Conservation (phyloP, 2,113 vertebrate genomes). For the Poeciliopsis retropinna region DNA sequence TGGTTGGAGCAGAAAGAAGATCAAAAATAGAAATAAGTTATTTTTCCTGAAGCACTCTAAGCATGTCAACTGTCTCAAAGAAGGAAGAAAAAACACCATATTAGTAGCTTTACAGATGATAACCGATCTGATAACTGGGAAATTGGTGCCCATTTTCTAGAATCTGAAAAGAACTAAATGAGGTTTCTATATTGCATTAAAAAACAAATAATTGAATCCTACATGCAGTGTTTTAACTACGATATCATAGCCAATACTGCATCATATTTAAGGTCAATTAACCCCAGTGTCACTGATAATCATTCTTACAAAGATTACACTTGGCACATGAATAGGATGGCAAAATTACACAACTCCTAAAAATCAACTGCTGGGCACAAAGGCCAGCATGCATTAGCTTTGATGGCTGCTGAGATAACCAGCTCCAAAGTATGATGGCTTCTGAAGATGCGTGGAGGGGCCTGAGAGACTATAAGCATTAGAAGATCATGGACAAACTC, state of each 20-base stretch:
- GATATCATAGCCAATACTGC: slow-evolving; percentile 42
- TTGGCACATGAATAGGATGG: slow-evolving; percentile 50
- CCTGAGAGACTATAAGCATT: slow-evolving; percentile 56
- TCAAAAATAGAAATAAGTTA: slow-evolving; percentile 9
- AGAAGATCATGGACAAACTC: slow-evolving; percentile 54
- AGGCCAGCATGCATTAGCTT: slow-evolving; percentile 36
- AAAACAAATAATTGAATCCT: slow-evolving; percentile 10
- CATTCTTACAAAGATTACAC: slow-evolving; percentile 44
- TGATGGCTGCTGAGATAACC: slow-evolving; percentile 57
- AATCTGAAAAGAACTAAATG: slow-evolving; percentile 21
- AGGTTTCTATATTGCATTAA: not conserved
- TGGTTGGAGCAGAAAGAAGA: not conserved
- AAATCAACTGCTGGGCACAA: slow-evolving; percentile 28
- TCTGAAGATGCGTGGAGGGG: slow-evolving; percentile 39
- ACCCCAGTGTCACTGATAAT: slow-evolving; percentile 45
- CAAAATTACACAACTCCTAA: slow-evolving; percentile 34
- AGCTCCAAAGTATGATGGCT: slow-evolving; percentile 38
- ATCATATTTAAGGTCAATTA: slow-evolving; percentile 57
- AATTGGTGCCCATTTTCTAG: not conserved
- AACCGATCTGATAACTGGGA: not conserved
- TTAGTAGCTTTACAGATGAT: not conserved
- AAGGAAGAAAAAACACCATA: not conserved
- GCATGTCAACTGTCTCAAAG: not conserved
- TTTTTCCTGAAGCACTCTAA: not conserved
- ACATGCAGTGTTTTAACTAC: slow-evolving; percentile 29